Evolutionary conservation across 2,888 invertebrate genomes (phyloP), one percentile per base, ranked within the genome.

Genomic region (Tenthredo notha): DNA sequence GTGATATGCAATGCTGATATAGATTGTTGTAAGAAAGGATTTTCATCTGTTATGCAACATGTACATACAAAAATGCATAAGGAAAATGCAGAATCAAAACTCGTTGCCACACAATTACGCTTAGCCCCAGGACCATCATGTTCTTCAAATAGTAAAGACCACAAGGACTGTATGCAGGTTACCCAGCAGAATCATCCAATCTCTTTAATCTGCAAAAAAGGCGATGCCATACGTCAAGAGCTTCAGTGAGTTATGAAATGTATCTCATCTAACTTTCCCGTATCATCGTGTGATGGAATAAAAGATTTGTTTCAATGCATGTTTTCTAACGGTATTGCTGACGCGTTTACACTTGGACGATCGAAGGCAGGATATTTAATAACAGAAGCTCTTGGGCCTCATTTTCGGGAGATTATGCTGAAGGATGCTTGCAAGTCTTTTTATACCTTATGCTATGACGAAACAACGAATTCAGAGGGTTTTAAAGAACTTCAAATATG

Each of bases 221-320:
- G 21, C 21, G 21, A 58, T 58, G 58, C 21, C 58, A 58, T 67
- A 33, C 15, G 5, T 33, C 12, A 25, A 15, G 72, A 72, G 21
- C 72, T 72, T 72, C 12, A 33, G 33, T 72, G 72, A 43, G 72
- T 72, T 12, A 40, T 72, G 72, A 72, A 72, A 40, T 72, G 72
- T 33, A 37, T 72, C 18, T 12, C 37, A 7, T 15, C 37, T 72
- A 72, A 72, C 33, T 72, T 33, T n/a, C 33, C 72, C 5, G 72
- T 33, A 29, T 33, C 72, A 72, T 72, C 72, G 18, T 43, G 72
- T 40, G 72, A 72, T 72, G 40, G 72, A 0, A 40, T 72, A 5
- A 18, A 15, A 37, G 40, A 72, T 15, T 33, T 72, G n/a, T 72
- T 72, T 18, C 15, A 40, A 72, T 15, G 37, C n/a, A 72, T 43